Evolutionary conservation across 1,140 invertebrate species (phyloP).

Genomic region (Steinernema feltiae): DNA sequence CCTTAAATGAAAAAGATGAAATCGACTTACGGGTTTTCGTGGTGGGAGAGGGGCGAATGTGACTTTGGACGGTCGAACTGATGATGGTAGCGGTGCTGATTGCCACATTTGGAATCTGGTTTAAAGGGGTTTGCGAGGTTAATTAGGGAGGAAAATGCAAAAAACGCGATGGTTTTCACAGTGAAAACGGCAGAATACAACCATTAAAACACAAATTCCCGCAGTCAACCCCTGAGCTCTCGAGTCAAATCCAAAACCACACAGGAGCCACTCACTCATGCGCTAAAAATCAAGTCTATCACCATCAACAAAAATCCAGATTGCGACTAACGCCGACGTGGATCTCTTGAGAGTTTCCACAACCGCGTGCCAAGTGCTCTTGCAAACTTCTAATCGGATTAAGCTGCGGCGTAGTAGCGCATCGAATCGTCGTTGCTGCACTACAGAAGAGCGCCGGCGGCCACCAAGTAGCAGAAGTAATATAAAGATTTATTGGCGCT

Average conservation of each 20-base stretch:
- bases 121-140: too few species aligned
- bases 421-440: too few species aligned
- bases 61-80: not conserved
- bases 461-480: not conserved
- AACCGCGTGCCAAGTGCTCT: not conserved
- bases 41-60: constrained; percentile 2
- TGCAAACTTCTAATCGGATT: not conserved
- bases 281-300: too few species aligned
- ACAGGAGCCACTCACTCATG: too few species aligned
- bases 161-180: not conserved
- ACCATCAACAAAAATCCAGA: too few species aligned
- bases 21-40: not conserved
- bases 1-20: not conserved
- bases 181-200: too few species aligned
- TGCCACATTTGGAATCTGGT: too few species aligned
- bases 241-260: too few species aligned
- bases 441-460: too few species aligned
- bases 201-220: too few species aligned
- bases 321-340: too few species aligned
- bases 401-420: not conserved
- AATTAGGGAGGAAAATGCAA: not conserved
- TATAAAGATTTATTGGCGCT: constrained; percentile 6
- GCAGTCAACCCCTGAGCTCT: too few species aligned
- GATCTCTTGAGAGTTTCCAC: not conserved
- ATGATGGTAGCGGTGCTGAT: not conserved